Conservation (phyloP, 2,113 vertebrate genomes). For the Euleptes europaea region DNA sequence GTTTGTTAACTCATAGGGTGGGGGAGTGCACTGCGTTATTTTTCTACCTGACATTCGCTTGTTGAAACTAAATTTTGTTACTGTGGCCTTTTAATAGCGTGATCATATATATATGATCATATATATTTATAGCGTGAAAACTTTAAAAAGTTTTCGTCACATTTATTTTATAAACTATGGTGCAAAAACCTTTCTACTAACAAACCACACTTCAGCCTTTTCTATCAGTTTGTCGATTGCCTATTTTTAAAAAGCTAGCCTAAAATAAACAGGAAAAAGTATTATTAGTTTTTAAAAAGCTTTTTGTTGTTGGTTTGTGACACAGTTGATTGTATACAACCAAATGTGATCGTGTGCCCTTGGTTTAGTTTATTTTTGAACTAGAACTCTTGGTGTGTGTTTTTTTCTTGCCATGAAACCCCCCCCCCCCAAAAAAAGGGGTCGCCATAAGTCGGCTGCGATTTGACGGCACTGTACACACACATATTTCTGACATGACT, state of each 20-base stretch:
- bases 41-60: constrained; percentile 51
- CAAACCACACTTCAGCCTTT: constrained; percentile 23
- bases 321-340: too few species aligned
- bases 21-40: constrained; percentile 13
- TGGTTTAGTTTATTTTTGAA: too few species aligned
- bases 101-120: too few species aligned
- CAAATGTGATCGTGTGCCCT: too few species aligned
- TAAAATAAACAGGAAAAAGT: too few species aligned
- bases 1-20: constrained; percentile 40
- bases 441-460: too few species aligned
- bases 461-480: too few species aligned
- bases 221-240: background rate
- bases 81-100: constrained; percentile 47
- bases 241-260: background rate
- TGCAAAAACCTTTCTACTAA: constrained; percentile 15
- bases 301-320: too few species aligned
- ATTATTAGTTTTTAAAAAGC: background rate
- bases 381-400: too few species aligned
- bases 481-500: too few species aligned
- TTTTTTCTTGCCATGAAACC: too few species aligned
- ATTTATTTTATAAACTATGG: constrained; percentile 56
- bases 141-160: constrained; percentile 43
- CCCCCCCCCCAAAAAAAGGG: too few species aligned
- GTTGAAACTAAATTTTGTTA: constrained; percentile 41
- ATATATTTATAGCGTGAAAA: constrained; percentile 52